Percentiles rank a stretch among this genome's conserved stretches.
Evolutionary conservation across 2,113 vertebrate genomes (phyloP).

Genomic region (Notothenia rossii): DNA sequence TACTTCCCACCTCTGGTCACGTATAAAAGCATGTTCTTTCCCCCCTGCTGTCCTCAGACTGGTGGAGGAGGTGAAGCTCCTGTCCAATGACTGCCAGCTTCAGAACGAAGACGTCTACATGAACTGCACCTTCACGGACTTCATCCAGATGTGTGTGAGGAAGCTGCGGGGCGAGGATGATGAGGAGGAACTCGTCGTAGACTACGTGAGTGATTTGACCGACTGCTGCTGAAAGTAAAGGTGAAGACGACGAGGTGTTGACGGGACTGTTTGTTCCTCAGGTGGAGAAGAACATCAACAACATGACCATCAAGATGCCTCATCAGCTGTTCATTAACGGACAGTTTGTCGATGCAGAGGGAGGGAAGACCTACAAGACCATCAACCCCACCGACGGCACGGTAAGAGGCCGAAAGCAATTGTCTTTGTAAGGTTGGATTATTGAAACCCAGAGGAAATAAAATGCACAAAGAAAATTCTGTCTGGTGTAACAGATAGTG

Average conservation of each 20-base stretch:
- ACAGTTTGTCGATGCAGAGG: slow-evolving; percentile 86
- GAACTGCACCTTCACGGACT: slow-evolving; percentile 90
- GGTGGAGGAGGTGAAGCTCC: slow-evolving; percentile 90
- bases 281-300: slow-evolving; percentile 85
- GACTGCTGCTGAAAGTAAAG: background rate
- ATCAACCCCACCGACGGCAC: slow-evolving; percentile 85
- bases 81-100: slow-evolving; percentile 83
- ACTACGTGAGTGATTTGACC: slow-evolving; percentile 81
- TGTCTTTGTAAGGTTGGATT: too few species aligned
- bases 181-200: slow-evolving; percentile 80
- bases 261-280: slow-evolving; percentile 38
- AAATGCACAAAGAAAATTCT: too few species aligned
- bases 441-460: too few species aligned
- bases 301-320: slow-evolving; percentile 85
- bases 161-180: slow-evolving; percentile 87
- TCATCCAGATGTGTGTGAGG: slow-evolving; percentile 89
- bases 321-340: slow-evolving; percentile 88
- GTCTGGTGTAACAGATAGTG: too few species aligned
- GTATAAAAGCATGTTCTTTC: too few species aligned
- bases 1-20: too few species aligned
- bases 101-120: slow-evolving; percentile 92
- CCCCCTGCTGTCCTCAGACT: slow-evolving; percentile 73
- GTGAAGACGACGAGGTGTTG: background rate
- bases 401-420: slow-evolving; percentile 36
- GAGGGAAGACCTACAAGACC: slow-evolving; percentile 84